Conservation (phyloP, 2,113 vertebrate genomes). For the Chaenocephalus aceratus region DNA sequence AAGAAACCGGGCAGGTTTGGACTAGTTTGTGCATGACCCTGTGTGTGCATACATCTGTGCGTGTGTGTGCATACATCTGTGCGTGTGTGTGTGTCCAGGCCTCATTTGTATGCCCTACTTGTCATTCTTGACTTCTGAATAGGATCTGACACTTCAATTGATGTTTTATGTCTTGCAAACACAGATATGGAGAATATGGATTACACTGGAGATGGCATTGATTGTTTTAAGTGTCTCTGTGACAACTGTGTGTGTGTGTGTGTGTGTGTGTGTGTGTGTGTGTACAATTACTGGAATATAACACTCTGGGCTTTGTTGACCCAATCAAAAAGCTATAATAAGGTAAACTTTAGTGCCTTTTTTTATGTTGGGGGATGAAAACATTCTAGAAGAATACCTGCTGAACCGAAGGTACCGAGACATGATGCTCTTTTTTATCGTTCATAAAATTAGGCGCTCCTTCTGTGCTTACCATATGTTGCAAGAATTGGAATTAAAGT, state of each 20-base stretch:
- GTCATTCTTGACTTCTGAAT: conserved; percentile 58
- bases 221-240: conserved; percentile 66
- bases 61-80: conserved; percentile 4
- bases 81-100: conserved; percentile 8
- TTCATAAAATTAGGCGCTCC: background rate
- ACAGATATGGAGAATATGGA: conserved; percentile 59
- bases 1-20: background rate
- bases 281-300: conserved; percentile 49
- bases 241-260: conserved; percentile 6
- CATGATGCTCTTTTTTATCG: background rate
- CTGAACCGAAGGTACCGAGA: background rate
- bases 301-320: conserved; percentile 38
- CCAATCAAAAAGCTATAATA: conserved; percentile 46
- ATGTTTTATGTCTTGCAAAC: conserved; percentile 65
- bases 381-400: background rate
- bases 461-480: background rate
- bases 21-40: background rate
- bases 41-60: conserved; percentile 6
- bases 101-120: conserved; percentile 55
- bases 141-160: conserved; percentile 66
- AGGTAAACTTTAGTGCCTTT: background rate
- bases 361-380: conserved; percentile 15
- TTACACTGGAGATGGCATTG: conserved; percentile 55
- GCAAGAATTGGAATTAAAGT: background rate
- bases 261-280: conserved; percentile 21